These are phyloP conservation scores for Rhinella marina DNA, from an alignment of 2,797 vertebrate genomes.

Conservation along the genomic window DNA sequence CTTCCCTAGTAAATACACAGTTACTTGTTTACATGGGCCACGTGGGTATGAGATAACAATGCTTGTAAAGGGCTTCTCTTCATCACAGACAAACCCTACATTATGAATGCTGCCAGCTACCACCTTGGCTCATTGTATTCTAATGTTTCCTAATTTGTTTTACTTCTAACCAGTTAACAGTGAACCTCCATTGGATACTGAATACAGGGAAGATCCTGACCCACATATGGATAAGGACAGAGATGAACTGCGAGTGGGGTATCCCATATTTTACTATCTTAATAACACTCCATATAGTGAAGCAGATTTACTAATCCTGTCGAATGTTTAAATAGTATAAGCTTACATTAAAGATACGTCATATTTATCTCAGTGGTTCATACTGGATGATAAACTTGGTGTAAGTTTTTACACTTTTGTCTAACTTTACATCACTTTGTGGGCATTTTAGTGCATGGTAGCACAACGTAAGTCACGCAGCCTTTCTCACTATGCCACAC, in stretches of 20 bases:
- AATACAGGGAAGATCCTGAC: constrained; percentile 5
- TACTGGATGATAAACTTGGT: too few species aligned
- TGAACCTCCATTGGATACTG: background rate
- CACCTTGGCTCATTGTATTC: background rate
- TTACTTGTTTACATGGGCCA: background rate
- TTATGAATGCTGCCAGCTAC: background rate
- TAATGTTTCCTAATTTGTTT: background rate
- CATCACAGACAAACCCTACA: background rate
- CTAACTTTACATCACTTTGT: too few species aligned
- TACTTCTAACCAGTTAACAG: background rate
- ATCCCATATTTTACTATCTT: background rate
- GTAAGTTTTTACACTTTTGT: too few species aligned
- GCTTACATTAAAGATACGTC: too few species aligned
- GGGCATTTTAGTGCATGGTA: too few species aligned
- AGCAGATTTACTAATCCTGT: background rate
- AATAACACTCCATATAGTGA: background rate
- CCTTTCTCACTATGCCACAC: too few species aligned
- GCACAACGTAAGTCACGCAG: too few species aligned
- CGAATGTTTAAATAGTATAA: too few species aligned
- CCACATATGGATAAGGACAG: background rate
- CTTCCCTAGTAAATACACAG: background rate
- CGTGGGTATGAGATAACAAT: background rate
- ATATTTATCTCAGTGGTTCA: too few species aligned
- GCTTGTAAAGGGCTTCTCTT: background rate
- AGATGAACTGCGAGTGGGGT: constrained; percentile 30